Conservation (phyloP, 23 tunicate genomes). For the Aplidium turbinatum region DNA sequence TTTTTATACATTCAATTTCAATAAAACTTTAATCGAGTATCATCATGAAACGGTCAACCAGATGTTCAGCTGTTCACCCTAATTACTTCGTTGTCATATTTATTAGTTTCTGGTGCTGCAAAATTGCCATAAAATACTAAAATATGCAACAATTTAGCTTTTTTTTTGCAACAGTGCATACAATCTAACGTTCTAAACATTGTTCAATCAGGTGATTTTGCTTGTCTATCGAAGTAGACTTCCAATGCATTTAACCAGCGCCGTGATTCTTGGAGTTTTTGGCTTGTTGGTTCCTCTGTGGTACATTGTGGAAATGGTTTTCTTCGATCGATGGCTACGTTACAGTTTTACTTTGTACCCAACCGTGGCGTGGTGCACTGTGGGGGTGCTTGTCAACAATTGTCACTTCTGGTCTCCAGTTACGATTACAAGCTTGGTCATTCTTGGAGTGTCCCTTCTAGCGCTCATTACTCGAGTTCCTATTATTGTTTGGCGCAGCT, state of each 20-base stretch:
- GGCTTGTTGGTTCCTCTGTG: constrained; percentile 47
- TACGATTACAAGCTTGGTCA: constrained; percentile 35
- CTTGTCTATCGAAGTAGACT: constrained; percentile 33
- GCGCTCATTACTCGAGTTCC: constrained; percentile 57
- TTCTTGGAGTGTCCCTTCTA: constrained; percentile 35
- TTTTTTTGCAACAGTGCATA: no score
- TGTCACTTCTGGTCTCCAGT: constrained; percentile 66
- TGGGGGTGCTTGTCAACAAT: constrained; percentile 39
- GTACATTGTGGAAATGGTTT: constrained; percentile 53
- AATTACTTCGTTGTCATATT: neutral
- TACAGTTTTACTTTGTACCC: constrained; percentile 69
- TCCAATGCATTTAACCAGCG: constrained; percentile 39
- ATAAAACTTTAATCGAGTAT: no score
- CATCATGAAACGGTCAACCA: no score
- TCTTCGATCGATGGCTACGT: constrained; percentile 68
- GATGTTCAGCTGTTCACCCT: neutral
- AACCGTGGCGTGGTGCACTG: constrained; percentile 37
- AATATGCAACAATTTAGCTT: no score
- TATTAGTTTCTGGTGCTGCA: no score
- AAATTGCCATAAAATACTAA: no score
- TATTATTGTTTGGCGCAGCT: constrained; percentile 64
- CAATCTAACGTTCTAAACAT: no score
- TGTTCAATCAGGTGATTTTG: constrained; percentile 50
- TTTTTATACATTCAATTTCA: no score
- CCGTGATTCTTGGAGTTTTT: constrained; percentile 24